Conservation (phyloP, 2,888 invertebrate species). For the Ormyrus thymus region DNA sequence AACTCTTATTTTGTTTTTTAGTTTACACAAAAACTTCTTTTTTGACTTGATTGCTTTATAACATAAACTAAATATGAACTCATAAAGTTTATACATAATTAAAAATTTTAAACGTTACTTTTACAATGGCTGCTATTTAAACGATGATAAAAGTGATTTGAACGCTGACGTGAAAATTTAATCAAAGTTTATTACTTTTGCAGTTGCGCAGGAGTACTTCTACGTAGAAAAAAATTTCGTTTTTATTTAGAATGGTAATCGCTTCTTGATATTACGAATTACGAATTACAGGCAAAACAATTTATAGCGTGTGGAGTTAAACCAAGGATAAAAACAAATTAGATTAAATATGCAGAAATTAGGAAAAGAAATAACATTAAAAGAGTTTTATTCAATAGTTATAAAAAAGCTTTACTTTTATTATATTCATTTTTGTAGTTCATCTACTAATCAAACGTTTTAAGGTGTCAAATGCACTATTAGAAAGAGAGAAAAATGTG, state of each 20-base stretch:
- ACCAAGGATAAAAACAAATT: neutral
- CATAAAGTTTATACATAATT: neutral
- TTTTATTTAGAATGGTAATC: neutral
- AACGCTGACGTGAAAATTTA: neutral
- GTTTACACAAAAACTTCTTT: no score
- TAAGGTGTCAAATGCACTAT: neutral
- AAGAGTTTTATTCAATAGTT: neutral
- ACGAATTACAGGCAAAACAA: neutral
- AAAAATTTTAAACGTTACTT: neutral
- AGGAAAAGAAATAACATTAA: neutral
- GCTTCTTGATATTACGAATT: neutral
- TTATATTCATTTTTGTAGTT: no score
- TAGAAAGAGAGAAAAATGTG: neutral
- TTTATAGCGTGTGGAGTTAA: no score
- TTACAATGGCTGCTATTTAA: neutral
- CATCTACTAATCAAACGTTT: no score
- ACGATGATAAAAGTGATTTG: neutral
- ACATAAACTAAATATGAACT: neutral
- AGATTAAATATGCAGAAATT: neutral
- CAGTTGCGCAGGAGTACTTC: no score
- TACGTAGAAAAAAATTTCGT: neutral
- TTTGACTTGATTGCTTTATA: no score
- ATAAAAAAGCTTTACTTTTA: neutral
- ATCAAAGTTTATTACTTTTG: neutral
- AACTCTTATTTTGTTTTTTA: no score